Conservation (phyloP, 2,113 vertebrate species). For the Glaucidium brasilianum region DNA sequence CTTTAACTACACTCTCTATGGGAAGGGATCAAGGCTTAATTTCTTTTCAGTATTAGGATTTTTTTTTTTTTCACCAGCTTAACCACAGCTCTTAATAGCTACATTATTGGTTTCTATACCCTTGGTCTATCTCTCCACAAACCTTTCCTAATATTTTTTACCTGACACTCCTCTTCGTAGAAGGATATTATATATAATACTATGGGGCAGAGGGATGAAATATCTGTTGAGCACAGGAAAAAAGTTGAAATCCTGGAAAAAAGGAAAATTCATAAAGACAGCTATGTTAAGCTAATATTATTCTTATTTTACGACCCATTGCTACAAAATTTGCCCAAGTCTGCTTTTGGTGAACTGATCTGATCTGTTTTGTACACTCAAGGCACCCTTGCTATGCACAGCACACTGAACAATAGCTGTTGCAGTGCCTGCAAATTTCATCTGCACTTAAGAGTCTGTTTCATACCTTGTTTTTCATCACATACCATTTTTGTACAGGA, state of each 20-base stretch:
- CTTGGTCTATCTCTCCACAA: background rate
- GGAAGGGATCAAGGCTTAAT: background rate
- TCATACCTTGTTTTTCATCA: conserved; percentile 58
- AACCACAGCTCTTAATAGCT: background rate
- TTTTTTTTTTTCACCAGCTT: background rate
- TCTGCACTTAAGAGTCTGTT: conserved; percentile 44
- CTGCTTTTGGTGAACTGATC: background rate
- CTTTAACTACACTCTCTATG: background rate
- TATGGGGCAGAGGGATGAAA: background rate
- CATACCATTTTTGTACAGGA: conserved; percentile 13
- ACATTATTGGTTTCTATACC: background rate
- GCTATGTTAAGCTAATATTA: background rate
- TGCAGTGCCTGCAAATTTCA: background rate
- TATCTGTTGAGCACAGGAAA: background rate
- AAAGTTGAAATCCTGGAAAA: background rate
- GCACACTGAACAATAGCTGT: background rate
- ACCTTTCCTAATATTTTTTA: background rate
- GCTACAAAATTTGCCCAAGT: conserved; percentile 14
- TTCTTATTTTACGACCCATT: background rate
- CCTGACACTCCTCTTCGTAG: background rate
- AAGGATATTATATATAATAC: background rate
- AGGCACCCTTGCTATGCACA: background rate
- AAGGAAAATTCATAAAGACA: background rate
- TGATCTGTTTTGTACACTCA: background rate
- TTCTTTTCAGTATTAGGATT: background rate